phyloP scores from a whole-genome alignment of 2,888 invertebrate genomes.

The Tetramorium bicarinatum region DNA sequence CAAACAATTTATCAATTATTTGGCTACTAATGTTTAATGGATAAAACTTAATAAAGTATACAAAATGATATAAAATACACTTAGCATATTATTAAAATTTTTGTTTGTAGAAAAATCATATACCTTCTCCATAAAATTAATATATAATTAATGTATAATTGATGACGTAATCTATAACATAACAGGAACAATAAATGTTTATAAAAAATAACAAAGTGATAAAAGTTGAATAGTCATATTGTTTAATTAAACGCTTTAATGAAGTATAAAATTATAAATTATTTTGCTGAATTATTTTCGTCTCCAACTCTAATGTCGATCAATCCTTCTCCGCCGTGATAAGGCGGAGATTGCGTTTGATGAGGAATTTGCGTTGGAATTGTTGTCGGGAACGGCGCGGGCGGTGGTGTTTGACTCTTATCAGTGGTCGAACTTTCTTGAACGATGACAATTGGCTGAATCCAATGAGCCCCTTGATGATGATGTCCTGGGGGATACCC shows the following conservation, averaged over 20 bases:
- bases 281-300: neutral
- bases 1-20: no score
- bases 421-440: neutral
- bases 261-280: neutral
- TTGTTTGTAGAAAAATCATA: no score
- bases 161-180: no score
- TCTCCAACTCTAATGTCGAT: slow-evolving; percentile 28
- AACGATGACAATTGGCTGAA: slow-evolving; percentile 19
- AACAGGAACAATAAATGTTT: no score
- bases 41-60: no score
- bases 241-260: neutral
- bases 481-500: neutral
- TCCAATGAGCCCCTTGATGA: slow-evolving; percentile 8
- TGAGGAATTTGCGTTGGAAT: neutral
- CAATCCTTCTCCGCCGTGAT: slow-evolving; percentile 37
- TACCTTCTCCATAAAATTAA: no score
- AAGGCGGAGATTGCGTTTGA: slow-evolving; percentile 6
- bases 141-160: no score
- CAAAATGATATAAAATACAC: no score
- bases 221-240: neutral
- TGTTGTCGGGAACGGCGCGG: neutral
- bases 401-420: neutral
- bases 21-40: no score
- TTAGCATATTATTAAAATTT: no score
- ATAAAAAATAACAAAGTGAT: neutral